phyloP scores from a whole-genome alignment of 2,797 vertebrate species.

The Rhyacichthys aspro region DNA sequence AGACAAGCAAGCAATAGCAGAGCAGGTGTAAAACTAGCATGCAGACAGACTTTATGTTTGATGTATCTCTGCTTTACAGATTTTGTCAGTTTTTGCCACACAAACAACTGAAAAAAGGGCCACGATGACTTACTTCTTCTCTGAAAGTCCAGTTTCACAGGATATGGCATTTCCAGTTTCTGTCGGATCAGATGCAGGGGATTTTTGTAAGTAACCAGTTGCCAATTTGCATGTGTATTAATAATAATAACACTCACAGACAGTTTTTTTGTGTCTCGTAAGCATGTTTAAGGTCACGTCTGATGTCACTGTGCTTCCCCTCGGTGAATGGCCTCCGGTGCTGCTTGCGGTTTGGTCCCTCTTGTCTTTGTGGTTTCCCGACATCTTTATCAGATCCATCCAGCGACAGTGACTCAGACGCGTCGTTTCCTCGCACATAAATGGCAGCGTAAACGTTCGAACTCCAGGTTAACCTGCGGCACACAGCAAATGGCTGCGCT shows the following conservation, averaged over 20 bases:
- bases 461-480: constrained; percentile 18
- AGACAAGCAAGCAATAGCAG: no score
- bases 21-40: no score
- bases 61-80: no score
- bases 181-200: constrained; percentile 27
- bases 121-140: neutral
- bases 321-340: constrained; percentile 35
- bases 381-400: constrained; percentile 23
- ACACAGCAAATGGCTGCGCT: constrained; percentile 9
- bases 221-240: constrained; percentile 43
- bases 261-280: constrained; percentile 34
- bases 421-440: constrained; percentile 8
- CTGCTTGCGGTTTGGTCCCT: constrained; percentile 37
- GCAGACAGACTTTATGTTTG: no score
- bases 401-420: constrained; percentile 32
- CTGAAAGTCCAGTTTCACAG: constrained; percentile 22
- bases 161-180: constrained; percentile 34
- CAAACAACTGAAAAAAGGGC: no score
- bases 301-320: constrained; percentile 72
- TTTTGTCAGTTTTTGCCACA: no score
- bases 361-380: constrained; percentile 60
- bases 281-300: constrained; percentile 67
- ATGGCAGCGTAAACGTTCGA: constrained; percentile 25
- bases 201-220: constrained; percentile 37
- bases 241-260: constrained; percentile 18